Evolutionary conservation across 2,888 invertebrate species (phyloP).

Genomic region (Agrilus mali): DNA sequence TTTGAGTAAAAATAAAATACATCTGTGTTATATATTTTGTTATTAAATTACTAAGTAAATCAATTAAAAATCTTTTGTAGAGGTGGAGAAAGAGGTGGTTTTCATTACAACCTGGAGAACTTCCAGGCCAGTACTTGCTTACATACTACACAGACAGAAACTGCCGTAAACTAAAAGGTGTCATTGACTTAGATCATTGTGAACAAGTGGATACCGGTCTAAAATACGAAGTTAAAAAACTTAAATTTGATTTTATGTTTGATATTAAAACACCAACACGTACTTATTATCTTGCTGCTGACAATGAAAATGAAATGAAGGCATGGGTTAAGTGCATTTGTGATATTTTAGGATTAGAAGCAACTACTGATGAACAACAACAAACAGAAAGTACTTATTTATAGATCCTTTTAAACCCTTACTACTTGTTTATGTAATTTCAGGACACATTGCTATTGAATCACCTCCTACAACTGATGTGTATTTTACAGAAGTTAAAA

Average conservation of each 20-base stretch:
- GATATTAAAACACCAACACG: constrained; percentile 80
- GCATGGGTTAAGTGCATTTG: constrained; percentile 93
- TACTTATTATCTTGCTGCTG: constrained; percentile 86
- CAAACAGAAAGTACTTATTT: constrained; percentile 15
- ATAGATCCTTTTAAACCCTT: neutral
- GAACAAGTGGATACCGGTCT: constrained; percentile 89
- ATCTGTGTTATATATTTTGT: too few relatives aligned
- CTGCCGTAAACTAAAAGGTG: constrained; percentile 74
- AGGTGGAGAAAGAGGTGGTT: constrained; percentile 95
- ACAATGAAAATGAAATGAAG: constrained; percentile 84
- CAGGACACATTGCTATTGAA: neutral
- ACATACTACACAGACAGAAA: constrained; percentile 87
- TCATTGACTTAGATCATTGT: constrained; percentile 89
- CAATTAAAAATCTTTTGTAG: constrained; percentile 36
- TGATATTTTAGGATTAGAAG: constrained; percentile 76
- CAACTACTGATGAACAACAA: constrained; percentile 42
- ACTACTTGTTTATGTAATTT: neutral
- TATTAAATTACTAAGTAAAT: neutral
- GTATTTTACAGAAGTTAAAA: neutral
- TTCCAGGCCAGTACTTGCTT: constrained; percentile 86
- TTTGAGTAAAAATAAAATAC: too few relatives aligned
- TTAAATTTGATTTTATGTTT: constrained; percentile 75
- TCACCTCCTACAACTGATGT: neutral
- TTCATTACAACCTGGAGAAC: constrained; percentile 77
- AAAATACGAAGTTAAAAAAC: constrained; percentile 67